These are phyloP conservation scores for Trichogramma evanescens DNA, from an alignment of 2,888 invertebrate genomes.

Conservation along the genomic window DNA sequence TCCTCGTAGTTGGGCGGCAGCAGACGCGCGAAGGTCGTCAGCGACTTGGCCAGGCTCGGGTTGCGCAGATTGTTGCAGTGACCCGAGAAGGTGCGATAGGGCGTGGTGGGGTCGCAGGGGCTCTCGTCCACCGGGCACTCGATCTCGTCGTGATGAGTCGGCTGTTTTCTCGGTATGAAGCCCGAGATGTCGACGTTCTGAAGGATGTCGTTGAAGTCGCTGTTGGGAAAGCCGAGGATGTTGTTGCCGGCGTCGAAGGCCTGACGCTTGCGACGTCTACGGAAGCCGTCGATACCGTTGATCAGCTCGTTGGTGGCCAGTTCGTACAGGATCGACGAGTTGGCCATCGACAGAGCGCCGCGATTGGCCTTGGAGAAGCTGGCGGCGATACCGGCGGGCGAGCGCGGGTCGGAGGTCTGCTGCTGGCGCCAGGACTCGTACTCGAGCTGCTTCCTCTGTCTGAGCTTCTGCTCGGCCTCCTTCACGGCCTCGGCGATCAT, in stretches of 20 bases:
- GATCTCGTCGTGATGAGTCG: constrained; percentile 58
- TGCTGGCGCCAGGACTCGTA: constrained; percentile 68
- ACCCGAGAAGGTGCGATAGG: constrained; percentile 71
- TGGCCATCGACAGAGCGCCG: constrained; percentile 74
- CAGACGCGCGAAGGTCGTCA: constrained; percentile 78
- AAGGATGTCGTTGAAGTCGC: constrained; percentile 68
- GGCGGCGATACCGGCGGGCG: constrained; percentile 79
- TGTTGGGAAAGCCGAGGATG: constrained; percentile 50
- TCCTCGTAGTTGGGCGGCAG: constrained; percentile 84
- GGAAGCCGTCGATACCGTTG: constrained; percentile 51
- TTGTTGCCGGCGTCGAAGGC: constrained; percentile 59
- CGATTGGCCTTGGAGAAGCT: constrained; percentile 85
- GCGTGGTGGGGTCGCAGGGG: constrained; percentile 65
- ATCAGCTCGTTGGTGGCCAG: constrained; percentile 81
- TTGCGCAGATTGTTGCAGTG: constrained; percentile 83
- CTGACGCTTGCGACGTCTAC: constrained; percentile 62
- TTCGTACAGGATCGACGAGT: constrained; percentile 79
- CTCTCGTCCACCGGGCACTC: constrained; percentile 65
- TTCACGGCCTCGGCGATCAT: constrained; percentile 68
- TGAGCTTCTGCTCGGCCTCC: constrained; percentile 71
- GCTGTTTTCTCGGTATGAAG: constrained; percentile 58
- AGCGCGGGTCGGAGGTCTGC: constrained; percentile 67
- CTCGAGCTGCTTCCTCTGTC: constrained; percentile 69
- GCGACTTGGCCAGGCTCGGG: constrained; percentile 73
- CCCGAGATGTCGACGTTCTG: constrained; percentile 73